Evolutionary conservation across 2,797 vertebrate genomes (phyloP).

Genomic region (Heteromormyrus szaboi): DNA sequence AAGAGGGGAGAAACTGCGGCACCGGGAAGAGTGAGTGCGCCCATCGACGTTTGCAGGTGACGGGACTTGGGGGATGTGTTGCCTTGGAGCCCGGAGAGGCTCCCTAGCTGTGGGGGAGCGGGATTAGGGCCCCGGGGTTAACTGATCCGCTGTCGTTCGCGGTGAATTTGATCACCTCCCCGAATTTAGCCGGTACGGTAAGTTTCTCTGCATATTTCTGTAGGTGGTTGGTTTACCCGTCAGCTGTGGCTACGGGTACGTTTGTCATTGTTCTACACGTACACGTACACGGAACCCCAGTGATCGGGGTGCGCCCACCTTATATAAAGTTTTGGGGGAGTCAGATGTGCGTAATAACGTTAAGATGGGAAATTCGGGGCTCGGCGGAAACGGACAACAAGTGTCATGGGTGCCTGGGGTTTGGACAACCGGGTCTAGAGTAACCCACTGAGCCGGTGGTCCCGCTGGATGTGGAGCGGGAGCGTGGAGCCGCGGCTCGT

Average conservation of each 20-base stretch:
- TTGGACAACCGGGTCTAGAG: neutral
- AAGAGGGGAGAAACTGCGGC: neutral
- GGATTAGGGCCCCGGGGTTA: neutral
- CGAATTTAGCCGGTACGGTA: neutral
- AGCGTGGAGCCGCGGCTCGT: neutral
- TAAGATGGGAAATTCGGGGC: neutral
- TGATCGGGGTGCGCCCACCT: neutral
- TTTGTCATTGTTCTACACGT: neutral
- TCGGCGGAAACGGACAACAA: neutral
- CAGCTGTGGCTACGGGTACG: neutral
- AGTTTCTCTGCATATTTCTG: neutral
- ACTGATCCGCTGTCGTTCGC: neutral
- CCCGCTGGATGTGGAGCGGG: neutral
- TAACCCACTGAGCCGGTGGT: neutral
- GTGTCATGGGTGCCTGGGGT: neutral
- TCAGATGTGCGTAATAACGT: neutral
- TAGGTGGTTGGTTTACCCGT: neutral
- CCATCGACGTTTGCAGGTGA: neutral
- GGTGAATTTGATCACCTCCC: neutral
- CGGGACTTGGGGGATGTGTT: neutral
- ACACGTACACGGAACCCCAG: neutral
- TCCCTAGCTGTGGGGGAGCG: neutral
- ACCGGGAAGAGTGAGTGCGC: neutral
- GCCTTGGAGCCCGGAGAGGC: neutral
- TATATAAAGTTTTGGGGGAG: neutral